Percentiles rank a stretch among this genome's conserved stretches.
These are phyloP conservation scores for Aromia moschata DNA, from an alignment of 2,888 invertebrate genomes.

Conservation along the genomic window DNA sequence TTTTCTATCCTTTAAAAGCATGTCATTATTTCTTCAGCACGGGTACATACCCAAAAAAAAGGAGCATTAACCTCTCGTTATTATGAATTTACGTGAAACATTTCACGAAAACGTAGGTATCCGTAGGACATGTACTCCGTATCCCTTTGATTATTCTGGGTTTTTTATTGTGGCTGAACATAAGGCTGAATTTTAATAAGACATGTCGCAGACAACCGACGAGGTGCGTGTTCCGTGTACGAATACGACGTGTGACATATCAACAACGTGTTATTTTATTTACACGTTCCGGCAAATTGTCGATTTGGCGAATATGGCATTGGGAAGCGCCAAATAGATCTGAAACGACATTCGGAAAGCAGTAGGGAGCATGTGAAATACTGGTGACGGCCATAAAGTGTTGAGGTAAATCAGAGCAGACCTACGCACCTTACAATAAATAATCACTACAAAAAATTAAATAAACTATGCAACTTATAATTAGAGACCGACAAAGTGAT, in stretches of 20 bases:
- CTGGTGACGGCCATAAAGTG: no score
- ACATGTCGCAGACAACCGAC: not conserved
- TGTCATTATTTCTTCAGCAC: no score
- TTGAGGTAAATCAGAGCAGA: no score
- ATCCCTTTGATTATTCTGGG: not conserved
- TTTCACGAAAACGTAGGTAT: not conserved
- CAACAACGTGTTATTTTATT: not conserved
- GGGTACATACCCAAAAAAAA: no score
- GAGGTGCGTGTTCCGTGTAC: not conserved
- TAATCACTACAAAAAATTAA: no score
- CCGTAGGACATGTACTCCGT: not conserved
- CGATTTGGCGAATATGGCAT: not conserved
- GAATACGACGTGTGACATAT: not conserved
- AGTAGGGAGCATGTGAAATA: no score
- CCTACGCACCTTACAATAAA: no score
- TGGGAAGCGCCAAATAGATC: no score
- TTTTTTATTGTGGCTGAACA: not conserved
- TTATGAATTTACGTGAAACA: not conserved
- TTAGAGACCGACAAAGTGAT: no score
- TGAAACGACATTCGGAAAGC: no score
- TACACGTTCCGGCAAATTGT: not conserved
- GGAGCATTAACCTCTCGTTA: not conserved
- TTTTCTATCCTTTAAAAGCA: no score
- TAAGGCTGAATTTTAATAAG: not conserved
- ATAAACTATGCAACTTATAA: no score